phyloP scores from a whole-genome alignment of 1,140 invertebrate species.

The Brachionus manjavacas region DNA sequence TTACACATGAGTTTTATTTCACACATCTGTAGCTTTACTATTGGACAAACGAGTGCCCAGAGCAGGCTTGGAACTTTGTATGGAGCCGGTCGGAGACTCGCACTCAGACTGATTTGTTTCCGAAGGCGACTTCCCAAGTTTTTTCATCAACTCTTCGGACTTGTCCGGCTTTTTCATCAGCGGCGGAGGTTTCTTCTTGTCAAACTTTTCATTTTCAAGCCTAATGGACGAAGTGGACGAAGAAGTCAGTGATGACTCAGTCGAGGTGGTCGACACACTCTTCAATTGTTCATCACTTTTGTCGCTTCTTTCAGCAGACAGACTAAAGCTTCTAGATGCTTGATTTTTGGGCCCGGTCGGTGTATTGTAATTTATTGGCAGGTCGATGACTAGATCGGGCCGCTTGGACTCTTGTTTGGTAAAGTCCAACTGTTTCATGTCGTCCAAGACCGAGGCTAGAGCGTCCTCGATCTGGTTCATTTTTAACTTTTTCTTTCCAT shows the following conservation, averaged over 20 bases:
- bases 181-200: constrained; percentile 60
- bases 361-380: constrained; percentile 21
- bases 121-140: background rate
- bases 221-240: constrained; percentile 2
- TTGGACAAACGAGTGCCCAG: background rate
- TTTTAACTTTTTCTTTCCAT: constrained; percentile 3
- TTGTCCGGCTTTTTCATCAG: constrained; percentile 66
- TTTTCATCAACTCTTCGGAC: background rate
- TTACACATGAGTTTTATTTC: background rate
- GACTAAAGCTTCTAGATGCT: background rate
- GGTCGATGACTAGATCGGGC: constrained; percentile 30
- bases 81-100: background rate
- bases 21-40: background rate
- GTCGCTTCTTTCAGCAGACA: background rate
- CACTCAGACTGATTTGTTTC: background rate
- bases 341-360: background rate
- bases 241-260: background rate
- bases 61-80: background rate
- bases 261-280: background rate
- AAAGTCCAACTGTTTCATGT: constrained; percentile 40
- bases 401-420: constrained; percentile 25
- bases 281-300: constrained; percentile 9
- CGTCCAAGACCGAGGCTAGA: constrained; percentile 27
- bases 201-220: background rate
- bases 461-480: constrained; percentile 41